Conservation (phyloP, 2,797 vertebrate genomes). For the Sebastiscus albofasciatus region DNA sequence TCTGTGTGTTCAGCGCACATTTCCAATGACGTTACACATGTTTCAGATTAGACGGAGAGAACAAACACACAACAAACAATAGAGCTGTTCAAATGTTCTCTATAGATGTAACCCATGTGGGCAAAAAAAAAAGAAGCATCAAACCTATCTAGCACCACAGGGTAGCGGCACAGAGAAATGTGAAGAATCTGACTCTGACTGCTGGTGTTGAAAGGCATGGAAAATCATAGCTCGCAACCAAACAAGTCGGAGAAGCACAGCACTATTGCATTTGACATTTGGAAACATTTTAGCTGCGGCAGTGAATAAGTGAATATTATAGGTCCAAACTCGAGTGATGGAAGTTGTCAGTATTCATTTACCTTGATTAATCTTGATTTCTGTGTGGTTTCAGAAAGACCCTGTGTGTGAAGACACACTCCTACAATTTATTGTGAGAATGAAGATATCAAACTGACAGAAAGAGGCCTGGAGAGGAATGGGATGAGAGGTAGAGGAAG, state of each 20-base stretch:
- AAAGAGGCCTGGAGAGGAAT: background rate
- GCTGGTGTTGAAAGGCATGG: constrained; percentile 38
- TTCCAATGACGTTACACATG: constrained; percentile 57
- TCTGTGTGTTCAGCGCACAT: constrained; percentile 56
- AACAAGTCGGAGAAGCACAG: constrained; percentile 28
- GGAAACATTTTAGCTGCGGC: constrained; percentile 18
- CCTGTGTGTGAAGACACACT: background rate
- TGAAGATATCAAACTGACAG: constrained; percentile 37
- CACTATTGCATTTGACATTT: constrained; percentile 42
- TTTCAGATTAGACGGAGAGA: constrained; percentile 60
- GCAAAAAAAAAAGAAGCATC: constrained; percentile 35
- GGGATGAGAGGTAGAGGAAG: background rate
- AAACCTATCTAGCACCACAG: constrained; percentile 47
- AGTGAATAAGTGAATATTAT: constrained; percentile 17
- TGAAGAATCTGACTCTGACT: constrained; percentile 40
- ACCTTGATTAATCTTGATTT: constrained; percentile 2
- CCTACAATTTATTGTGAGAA: constrained; percentile 14
- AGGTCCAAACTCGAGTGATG: constrained; percentile 7
- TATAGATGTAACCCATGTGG: constrained; percentile 48
- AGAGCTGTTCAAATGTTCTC: constrained; percentile 54
- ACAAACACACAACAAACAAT: constrained; percentile 70
- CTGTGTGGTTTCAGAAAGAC: background rate
- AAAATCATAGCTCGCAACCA: constrained; percentile 51
- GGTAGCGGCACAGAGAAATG: constrained; percentile 44
- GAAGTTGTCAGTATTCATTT: constrained; percentile 43